Base-by-base conservation (phyloP, 2,797 vertebrate species). In the Coregonus suidteri region DNA sequence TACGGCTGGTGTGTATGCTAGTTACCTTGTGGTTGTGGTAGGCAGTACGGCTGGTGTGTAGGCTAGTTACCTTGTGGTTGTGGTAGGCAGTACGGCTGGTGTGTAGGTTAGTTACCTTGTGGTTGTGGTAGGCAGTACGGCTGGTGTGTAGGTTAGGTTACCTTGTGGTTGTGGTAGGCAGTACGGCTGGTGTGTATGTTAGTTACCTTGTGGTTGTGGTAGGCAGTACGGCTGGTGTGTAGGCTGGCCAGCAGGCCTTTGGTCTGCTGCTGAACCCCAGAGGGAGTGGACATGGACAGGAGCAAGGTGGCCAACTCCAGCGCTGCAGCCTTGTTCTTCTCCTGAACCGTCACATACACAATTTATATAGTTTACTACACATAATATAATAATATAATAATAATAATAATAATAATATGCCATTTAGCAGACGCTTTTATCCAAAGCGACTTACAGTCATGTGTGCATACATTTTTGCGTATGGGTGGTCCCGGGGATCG, bases 211-310 rank as follows among this genome's bases (percentile, higher is more conserved):
- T 99, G 98, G 91, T 20, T 99, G 89, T 99, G 98, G 88, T 99
- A 99, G 0, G 97, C 96, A 0, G 96, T 97, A 81, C 98, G 96
- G 90, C 96, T 99, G 83, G 96, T 98, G 90, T 20, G 98, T 83
- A 99, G 88, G 86, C 98, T 99, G 53, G 98, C 97, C 89, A 99
- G 89, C n/a, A 99, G 97, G 72, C 96, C 98, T 90, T 99, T 99
- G 76, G 98, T 98, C 84, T 99, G 98, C 86, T 98, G 97, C 89
- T 99, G 98, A 82, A 99, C 20, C 98, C 98, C 98, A 83, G 96
- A 88, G 51, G 98, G 98, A 6, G 98, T 98, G 0, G 98, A 97
- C 92, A 98, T 97, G 34, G 98, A 99, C 15, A 99, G 91, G 20
- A 99, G 92, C 77, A 97, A 87, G 4, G 98, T 99, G 69, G 98